Evolutionary conservation across 1,140 invertebrate genomes (phyloP).

Genomic region (Antheraea pernyi): DNA sequence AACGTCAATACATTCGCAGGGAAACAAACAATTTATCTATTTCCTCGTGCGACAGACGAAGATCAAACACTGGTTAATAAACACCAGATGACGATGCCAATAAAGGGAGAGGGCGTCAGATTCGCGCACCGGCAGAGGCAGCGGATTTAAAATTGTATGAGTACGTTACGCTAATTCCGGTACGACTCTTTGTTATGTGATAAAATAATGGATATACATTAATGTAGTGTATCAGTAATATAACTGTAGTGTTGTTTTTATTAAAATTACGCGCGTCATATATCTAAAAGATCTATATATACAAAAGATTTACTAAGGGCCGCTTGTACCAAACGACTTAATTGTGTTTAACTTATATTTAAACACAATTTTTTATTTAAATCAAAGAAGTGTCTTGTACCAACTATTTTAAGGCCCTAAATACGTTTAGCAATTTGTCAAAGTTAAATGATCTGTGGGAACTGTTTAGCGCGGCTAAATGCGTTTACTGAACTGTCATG

Average conservation of each 20-base stretch:
- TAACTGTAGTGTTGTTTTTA: neutral
- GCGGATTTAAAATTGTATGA: constrained; percentile 49
- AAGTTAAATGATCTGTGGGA: too few relatives aligned
- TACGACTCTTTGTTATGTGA: constrained; percentile 48
- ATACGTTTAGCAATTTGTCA: too few relatives aligned
- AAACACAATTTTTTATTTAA: too few relatives aligned
- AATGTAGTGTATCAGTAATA: neutral
- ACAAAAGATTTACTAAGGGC: too few relatives aligned
- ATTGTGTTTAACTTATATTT: too few relatives aligned
- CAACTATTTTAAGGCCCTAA: too few relatives aligned
- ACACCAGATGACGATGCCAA: constrained; percentile 44
- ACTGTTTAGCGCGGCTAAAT: too few relatives aligned
- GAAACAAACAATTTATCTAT: constrained; percentile 51
- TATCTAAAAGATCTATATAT: too few relatives aligned
- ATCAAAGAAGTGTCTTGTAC: too few relatives aligned
- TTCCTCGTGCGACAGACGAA: constrained; percentile 30
- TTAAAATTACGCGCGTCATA: neutral
- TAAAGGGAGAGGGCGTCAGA: constrained; percentile 60
- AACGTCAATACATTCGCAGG: constrained; percentile 13
- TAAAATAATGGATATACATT: neutral
- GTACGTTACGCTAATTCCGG: neutral
- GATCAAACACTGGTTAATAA: constrained; percentile 52
- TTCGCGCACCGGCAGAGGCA: constrained; percentile 46
- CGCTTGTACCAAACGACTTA: too few relatives aligned
- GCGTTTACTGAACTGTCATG: too few relatives aligned